Evolutionary conservation across 2,113 vertebrate genomes (phyloP), one percentile per base, ranked within the genome.

Genomic region (Grallaria varia): DNA sequence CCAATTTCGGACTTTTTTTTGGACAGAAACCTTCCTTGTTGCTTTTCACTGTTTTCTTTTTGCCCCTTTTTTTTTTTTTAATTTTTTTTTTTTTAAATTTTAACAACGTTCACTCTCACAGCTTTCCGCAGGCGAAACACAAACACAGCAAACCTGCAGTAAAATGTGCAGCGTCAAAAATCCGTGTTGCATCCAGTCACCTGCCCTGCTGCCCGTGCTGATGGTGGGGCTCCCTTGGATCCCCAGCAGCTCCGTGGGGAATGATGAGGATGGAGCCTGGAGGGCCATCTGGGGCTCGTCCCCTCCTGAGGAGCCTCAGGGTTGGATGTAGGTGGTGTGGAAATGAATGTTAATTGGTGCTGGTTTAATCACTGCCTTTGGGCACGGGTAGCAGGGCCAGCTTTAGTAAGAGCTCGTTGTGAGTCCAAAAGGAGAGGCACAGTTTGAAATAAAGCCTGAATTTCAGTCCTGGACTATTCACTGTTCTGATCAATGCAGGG

Each of bases 11-110:
- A 76, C 90, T 83, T 91, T 96, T 95, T 94, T 87, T 95, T 94
- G 94, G 96, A 95, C 92, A 96, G 93, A 94, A 96, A 96, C 68
- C 53, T 77, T 78, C 90, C 94, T 94, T 96, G 93, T 96, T 97
- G 91, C 94, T 93, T 94, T 84, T 77, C 81, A 31, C 90, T 85
- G 55, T 94, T 97, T 95, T 95, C 92, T 94, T 97, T 93, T 78
- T 45, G 19, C 39, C 31, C 0, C 17, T 53, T 50, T n/a, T 37
- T 52, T n/a, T 19, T 24, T 25, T 24, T 24, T 86, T 49, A 16
- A 22, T 39, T 42, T 27, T n/a, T 39, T 37, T 64, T 8, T 22
- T 24, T 49, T 83, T 71, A 42, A 60, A 81, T 86, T 78, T 88
- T 49, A 87, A 75, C 91, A 84, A 82, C 33, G 56, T 87, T 97